Evolutionary conservation across 2,888 invertebrate genomes (phyloP).

Genomic region (Plagiodera versicolora): DNA sequence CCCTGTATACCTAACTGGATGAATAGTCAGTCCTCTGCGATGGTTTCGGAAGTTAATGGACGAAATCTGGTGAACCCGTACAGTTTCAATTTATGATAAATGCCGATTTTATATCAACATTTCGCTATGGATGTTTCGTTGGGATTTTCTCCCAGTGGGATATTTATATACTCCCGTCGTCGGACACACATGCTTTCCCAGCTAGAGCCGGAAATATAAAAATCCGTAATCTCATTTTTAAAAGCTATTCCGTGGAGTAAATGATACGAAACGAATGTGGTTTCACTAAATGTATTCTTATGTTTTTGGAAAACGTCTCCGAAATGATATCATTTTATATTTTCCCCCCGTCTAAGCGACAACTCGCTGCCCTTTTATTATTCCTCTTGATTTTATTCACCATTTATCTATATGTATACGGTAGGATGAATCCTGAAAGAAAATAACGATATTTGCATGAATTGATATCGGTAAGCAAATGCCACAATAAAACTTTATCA

Average conservation of each 20-base stretch:
- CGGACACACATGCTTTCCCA: slow-evolving; percentile 46
- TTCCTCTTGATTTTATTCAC: slow-evolving; percentile 32
- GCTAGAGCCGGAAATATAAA: slow-evolving; percentile 46
- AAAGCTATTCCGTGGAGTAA: slow-evolving; percentile 52
- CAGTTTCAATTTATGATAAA: background rate
- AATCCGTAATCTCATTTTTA: slow-evolving; percentile 50
- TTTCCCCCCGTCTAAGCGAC: slow-evolving; percentile 43
- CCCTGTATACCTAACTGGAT: too few relatives aligned
- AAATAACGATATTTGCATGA: slow-evolving; percentile 1
- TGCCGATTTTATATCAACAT: background rate
- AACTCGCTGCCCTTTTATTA: slow-evolving; percentile 36
- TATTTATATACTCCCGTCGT: slow-evolving; percentile 41
- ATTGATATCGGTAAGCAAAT: background rate
- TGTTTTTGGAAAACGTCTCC: slow-evolving; percentile 51
- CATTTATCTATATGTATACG: slow-evolving; percentile 26
- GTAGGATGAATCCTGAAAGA: slow-evolving; percentile 15
- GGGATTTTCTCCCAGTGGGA: slow-evolving; percentile 28
- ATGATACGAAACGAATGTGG: slow-evolving; percentile 55
- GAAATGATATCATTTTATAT: slow-evolving; percentile 52
- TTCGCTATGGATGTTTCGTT: slow-evolving; percentile 11
- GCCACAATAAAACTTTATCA: background rate
- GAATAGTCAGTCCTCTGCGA: too few relatives aligned
- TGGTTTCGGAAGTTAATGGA: too few relatives aligned
- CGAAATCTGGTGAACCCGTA: background rate
- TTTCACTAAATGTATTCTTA: slow-evolving; percentile 54